Evolutionary conservation across 2,113 vertebrate genomes (phyloP).

Genomic region (Gobius niger): DNA sequence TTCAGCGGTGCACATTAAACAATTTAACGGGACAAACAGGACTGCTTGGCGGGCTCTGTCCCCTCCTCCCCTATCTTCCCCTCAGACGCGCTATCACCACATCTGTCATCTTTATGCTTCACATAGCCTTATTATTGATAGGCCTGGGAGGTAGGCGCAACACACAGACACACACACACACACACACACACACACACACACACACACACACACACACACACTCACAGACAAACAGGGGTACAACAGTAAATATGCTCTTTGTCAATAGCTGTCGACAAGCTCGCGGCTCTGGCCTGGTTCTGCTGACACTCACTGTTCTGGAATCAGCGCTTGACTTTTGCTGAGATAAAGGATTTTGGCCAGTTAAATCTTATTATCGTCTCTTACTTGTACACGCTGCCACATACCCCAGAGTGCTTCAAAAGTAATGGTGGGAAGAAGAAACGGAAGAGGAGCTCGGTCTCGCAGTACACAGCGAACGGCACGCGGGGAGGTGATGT

Average conservation of each 20-base stretch:
- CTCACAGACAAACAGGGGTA: slow-evolving; percentile 18
- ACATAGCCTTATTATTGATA: slow-evolving; percentile 37
- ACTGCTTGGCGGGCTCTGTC: slow-evolving; percentile 17
- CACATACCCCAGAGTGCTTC: slow-evolving; percentile 28
- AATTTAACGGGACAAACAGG: slow-evolving; percentile 1
- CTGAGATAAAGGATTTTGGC: slow-evolving; percentile 63
- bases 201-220: not conserved
- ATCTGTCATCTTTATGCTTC: slow-evolving; percentile 53
- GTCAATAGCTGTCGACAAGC: slow-evolving; percentile 58
- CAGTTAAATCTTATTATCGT: slow-evolving; percentile 54
- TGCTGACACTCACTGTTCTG: slow-evolving; percentile 47
- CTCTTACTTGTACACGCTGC: slow-evolving; percentile 34
- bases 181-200: slow-evolving; percentile 18
- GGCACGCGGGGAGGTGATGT: slow-evolving; percentile 4
- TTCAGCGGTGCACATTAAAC: slow-evolving; percentile 10
- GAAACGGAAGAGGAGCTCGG: not conserved
- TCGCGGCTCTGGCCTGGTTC: slow-evolving; percentile 25
- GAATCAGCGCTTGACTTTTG: slow-evolving; percentile 52
- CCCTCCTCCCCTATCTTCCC: slow-evolving; percentile 14
- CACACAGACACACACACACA: not conserved
- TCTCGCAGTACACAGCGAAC: not conserved
- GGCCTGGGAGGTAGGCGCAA: slow-evolving; percentile 7
- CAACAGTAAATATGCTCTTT: slow-evolving; percentile 54
- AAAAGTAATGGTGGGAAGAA: slow-evolving; percentile 15
- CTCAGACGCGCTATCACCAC: slow-evolving; percentile 25